Evolutionary conservation across 2,113 vertebrate genomes (phyloP).

Genomic region (Cheilinus undulatus): DNA sequence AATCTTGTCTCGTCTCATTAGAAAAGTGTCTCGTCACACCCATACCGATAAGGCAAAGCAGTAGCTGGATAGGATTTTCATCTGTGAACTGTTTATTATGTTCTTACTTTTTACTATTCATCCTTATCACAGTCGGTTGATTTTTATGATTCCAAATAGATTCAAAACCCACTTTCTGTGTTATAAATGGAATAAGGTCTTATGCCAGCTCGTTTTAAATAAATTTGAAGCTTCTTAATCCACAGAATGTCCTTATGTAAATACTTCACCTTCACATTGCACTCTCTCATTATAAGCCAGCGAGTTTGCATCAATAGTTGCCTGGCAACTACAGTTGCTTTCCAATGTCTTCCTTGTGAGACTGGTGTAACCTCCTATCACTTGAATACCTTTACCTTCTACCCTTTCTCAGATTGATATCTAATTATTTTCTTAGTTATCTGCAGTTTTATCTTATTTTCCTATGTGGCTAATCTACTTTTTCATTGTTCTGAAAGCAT

Average conservation of each 20-base stretch:
- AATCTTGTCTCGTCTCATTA: too few relatives aligned
- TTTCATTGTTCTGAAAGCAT: conserved; percentile 37
- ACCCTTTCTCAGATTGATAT: neutral
- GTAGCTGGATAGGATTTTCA: too few relatives aligned
- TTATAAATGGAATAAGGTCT: too few relatives aligned
- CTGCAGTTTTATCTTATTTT: conserved; percentile 1
- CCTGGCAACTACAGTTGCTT: conserved; percentile 72
- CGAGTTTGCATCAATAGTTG: conserved; percentile 67
- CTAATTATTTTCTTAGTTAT: neutral
- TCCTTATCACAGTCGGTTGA: neutral
- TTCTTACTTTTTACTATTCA: too few relatives aligned
- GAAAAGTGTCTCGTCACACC: too few relatives aligned
- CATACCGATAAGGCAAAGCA: too few relatives aligned
- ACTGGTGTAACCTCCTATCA: conserved; percentile 56
- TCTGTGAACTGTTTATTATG: too few relatives aligned
- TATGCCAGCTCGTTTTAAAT: neutral
- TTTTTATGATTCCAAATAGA: neutral
- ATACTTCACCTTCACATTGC: conserved; percentile 17
- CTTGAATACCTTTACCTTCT: conserved; percentile 44
- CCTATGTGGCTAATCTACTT: conserved; percentile 6
- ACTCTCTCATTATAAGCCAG: conserved; percentile 18
- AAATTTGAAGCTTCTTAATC: neutral
- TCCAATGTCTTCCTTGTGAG: conserved; percentile 55
- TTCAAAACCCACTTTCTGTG: too few relatives aligned
- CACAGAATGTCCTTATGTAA: neutral